Base-by-base conservation (phyloP, 2,797 vertebrate species). In the Gymnocypris eckloni region DNA sequence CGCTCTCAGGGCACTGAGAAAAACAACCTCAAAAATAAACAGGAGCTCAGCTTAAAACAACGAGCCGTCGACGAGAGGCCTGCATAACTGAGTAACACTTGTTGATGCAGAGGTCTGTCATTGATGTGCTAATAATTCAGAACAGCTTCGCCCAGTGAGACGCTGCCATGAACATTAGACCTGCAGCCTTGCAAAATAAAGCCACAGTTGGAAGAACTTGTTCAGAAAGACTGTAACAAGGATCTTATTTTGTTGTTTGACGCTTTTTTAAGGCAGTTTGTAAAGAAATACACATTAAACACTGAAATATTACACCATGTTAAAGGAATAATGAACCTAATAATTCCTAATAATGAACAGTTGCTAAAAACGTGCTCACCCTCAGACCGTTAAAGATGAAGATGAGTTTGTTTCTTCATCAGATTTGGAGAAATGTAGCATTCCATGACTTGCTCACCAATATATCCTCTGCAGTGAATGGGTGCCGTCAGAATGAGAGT, bases 251-350 rank as follows among this genome's bases (percentile, higher is more conserved):
- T 54, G 25, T 18, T 28, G n/a, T 28, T 73, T 28, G 59, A 48
- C 20, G 28, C 1, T 28, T 28, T 25, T 25, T 28, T 28, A 87
- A 43, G 71, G 6, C 70, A 22, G 56, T 81, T 88, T 83, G 70
- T 80, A 71, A 28, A 79, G 82, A 83, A 83, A 84, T 82, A 33
- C 83, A 80, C 76, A 83, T 87, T 85, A 79, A 69, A 43, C 54
- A 73, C 3, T 54, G 50, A 79, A 76, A 87, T 86, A 77, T 86
- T 89, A 79, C 50, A 64, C 72, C 59, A 48, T 81, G 77, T 75
- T 83, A 37, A 88, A 56, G 80, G 12, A 64, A 25, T 12, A 61
- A n/a, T 61, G 25, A 0, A 61, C n/a, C 22, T 25, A 61, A 61
- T 2, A 61, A 12, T 61, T 10, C n/a, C 22, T 25, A 61, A 61